Evolutionary conservation across 2,888 invertebrate genomes (phyloP).

Genomic region (Fissipunctia ypsillon): DNA sequence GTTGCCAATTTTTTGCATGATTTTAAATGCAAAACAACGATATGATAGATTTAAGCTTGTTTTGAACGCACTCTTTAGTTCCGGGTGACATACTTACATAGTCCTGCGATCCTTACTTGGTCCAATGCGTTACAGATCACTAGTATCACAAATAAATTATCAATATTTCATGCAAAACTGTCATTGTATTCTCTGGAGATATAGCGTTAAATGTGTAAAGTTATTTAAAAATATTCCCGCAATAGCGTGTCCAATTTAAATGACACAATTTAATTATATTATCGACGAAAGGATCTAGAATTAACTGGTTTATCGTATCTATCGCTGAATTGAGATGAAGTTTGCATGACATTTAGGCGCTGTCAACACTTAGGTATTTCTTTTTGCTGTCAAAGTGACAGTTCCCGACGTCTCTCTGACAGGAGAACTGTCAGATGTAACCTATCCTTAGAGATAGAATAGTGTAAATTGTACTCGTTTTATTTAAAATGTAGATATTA

Average conservation of each 20-base stretch:
- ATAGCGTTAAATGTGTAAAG: slow-evolving; percentile 47
- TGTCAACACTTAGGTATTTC: slow-evolving; percentile 34
- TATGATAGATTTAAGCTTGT: too few species aligned
- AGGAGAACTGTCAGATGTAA: slow-evolving; percentile 53
- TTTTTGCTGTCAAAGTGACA: slow-evolving; percentile 47
- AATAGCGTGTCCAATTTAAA: slow-evolving; percentile 54
- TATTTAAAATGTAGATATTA: slow-evolving; percentile 34
- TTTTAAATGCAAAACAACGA: too few species aligned
- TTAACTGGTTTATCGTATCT: slow-evolving; percentile 50
- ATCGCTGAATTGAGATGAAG: slow-evolving; percentile 47
- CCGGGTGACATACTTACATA: slow-evolving; percentile 9
- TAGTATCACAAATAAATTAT: slow-evolving; percentile 37
- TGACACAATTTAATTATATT: slow-evolving; percentile 64
- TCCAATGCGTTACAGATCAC: slow-evolving; percentile 4
- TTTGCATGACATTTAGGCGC: slow-evolving; percentile 48
- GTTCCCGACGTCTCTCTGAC: slow-evolving; percentile 35
- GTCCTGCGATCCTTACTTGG: slow-evolving; percentile 7
- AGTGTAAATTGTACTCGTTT: slow-evolving; percentile 34
- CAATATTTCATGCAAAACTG: slow-evolving; percentile 34
- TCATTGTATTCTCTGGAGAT: slow-evolving; percentile 34
- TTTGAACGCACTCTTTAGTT: slow-evolving; percentile 2
- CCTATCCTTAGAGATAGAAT: slow-evolving; percentile 23
- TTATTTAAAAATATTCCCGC: slow-evolving; percentile 60
- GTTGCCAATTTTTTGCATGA: too few species aligned
- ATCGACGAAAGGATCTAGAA: slow-evolving; percentile 49